phyloP scores from a whole-genome alignment of 2,797 vertebrate species.

The Sphenodon punctatus region DNA sequence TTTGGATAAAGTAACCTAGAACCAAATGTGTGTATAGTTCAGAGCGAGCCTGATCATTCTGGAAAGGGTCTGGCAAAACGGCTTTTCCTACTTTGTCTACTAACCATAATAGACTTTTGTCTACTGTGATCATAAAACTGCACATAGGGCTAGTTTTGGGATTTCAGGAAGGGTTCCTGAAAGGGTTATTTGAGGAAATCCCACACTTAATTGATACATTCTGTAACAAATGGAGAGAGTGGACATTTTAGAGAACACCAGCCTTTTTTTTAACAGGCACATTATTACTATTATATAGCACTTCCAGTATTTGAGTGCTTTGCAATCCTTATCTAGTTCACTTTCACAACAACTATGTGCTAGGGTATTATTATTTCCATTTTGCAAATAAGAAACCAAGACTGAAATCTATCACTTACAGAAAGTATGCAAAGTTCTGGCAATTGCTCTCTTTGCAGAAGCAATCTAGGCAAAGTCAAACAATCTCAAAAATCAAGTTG shows the following conservation, averaged over 20 bases:
- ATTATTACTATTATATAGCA: background rate
- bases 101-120: background rate
- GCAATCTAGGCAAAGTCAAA: background rate
- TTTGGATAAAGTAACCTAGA: background rate
- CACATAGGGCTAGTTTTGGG: background rate
- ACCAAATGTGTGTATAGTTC: background rate
- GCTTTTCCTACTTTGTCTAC: background rate
- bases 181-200: accelerated
- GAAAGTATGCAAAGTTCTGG: background rate
- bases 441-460: background rate
- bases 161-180: background rate
- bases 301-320: too few species aligned
- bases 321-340: too few species aligned
- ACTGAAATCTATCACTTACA: too few species aligned
- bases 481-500: too few species aligned
- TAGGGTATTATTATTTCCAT: too few species aligned
- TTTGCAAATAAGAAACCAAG: too few species aligned
- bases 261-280: background rate
- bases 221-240: background rate
- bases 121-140: background rate
- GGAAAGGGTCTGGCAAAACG: background rate
- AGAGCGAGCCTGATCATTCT: background rate
- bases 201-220: background rate
- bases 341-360: too few species aligned
- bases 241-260: background rate